phyloP scores from a whole-genome alignment of 2,888 invertebrate species.

The Diplazon laetatorius region DNA sequence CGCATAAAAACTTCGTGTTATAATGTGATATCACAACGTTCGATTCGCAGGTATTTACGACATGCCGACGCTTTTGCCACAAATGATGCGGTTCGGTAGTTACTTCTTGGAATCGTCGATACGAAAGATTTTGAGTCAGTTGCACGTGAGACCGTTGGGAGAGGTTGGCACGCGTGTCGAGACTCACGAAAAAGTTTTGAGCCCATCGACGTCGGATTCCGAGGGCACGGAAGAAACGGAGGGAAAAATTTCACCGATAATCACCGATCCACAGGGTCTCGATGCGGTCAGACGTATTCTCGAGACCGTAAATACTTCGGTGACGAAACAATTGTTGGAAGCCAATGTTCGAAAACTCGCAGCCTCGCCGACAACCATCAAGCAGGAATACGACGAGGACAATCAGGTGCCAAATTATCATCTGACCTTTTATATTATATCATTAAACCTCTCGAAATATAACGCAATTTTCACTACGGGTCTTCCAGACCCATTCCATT shows the following conservation, averaged over 20 bases:
- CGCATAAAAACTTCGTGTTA: background rate
- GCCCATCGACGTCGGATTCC: conserved; percentile 83
- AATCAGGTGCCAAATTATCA: too few relatives aligned
- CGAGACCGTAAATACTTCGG: conserved; percentile 90
- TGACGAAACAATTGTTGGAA: conserved; percentile 89
- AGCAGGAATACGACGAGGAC: conserved; percentile 78
- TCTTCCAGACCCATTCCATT: too few relatives aligned
- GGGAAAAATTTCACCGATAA: conserved; percentile 80
- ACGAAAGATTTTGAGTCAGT: conserved; percentile 87
- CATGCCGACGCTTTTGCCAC: conserved; percentile 78
- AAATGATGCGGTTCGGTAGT: conserved; percentile 77
- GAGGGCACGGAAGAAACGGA: conserved; percentile 87
- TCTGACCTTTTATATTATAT: too few relatives aligned
- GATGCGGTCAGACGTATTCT: conserved; percentile 88
- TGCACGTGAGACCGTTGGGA: conserved; percentile 81
- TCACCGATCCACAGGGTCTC: conserved; percentile 83
- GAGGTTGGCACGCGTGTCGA: conserved; percentile 77
- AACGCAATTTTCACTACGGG: too few relatives aligned
- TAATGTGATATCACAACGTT: background rate
- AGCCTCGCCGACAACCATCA: conserved; percentile 83
- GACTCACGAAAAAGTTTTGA: conserved; percentile 76
- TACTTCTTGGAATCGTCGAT: conserved; percentile 83
- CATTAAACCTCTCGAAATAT: too few relatives aligned
- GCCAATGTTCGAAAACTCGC: conserved; percentile 88
- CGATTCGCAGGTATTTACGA: conserved; percentile 75